A percentile compares a stretch with the other conserved stretches of the same genome.
Evolutionary conservation across 2,797 vertebrate genomes (phyloP).

Genomic region (Eulemur rubriventer): DNA sequence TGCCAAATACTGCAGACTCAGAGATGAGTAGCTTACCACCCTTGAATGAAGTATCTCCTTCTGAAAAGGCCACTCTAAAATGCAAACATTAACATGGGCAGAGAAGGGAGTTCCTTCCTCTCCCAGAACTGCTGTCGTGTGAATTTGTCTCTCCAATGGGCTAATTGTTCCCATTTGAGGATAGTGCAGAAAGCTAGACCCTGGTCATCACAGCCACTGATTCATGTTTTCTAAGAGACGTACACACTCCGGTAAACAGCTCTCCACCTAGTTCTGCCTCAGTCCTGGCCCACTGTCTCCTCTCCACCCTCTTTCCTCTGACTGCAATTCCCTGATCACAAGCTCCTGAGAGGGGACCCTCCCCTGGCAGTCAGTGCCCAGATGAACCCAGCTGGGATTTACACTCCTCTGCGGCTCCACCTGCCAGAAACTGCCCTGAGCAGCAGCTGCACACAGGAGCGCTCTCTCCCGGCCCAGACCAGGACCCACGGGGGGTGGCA

Average conservation of each 20-base stretch:
- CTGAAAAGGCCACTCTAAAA: slow-evolving; percentile 15
- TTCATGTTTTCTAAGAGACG: not conserved
- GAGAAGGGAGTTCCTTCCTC: not conserved
- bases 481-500: not conserved
- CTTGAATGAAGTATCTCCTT: not conserved
- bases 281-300: not conserved
- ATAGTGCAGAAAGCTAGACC: slow-evolving; percentile 3
- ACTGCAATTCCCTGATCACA: not conserved
- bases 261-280: slow-evolving; percentile 1
- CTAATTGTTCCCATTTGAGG: not conserved
- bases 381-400: not conserved
- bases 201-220: not conserved
- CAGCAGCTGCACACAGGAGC: accelerated
- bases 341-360: not conserved
- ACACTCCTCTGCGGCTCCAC: not conserved
- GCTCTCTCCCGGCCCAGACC: not conserved
- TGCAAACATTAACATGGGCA: not conserved
- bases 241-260: not conserved
- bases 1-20: not conserved
- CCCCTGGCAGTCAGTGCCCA: not conserved
- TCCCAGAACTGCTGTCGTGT: not conserved
- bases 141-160: not conserved
- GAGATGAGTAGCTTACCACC: not conserved
- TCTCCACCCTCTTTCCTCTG: not conserved
- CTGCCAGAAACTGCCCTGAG: not conserved